Percentiles rank a stretch among this genome's conserved stretches.
Conservation (phyloP, 2,113 vertebrate genomes). For the Strix aluco region DNA sequence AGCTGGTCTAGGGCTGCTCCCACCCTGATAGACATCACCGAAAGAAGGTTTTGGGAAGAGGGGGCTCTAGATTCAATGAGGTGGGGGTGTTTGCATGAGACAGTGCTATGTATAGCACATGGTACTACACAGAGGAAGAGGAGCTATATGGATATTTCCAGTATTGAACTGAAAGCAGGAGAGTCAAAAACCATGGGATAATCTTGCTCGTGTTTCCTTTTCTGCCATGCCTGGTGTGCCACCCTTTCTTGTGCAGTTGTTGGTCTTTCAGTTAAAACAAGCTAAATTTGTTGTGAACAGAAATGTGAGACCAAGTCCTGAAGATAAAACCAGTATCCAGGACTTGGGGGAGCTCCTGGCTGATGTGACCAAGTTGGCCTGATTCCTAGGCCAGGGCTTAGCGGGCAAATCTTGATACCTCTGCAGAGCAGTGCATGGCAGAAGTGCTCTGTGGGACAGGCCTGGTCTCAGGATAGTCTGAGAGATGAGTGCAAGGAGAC, state of each 20-base stretch:
- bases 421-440: neutral
- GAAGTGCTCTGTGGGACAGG: neutral
- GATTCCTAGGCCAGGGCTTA: neutral
- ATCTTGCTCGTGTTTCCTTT: neutral
- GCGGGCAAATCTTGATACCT: neutral
- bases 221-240: neutral
- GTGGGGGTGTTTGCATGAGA: neutral
- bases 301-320: neutral
- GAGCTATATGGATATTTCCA: neutral
- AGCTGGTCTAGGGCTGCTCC: neutral
- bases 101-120: neutral
- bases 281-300: neutral
- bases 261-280: neutral
- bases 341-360: neutral
- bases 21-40: neutral
- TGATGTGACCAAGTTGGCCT: neutral
- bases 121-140: rapidly evolving
- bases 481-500: neutral
- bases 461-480: neutral
- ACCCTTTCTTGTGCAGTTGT: neutral
- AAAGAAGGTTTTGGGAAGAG: neutral
- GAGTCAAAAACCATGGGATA: neutral
- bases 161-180: neutral
- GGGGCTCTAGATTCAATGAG: rapidly evolving
- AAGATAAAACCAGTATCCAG: neutral